phyloP scores from a whole-genome alignment of 2,797 vertebrate species.

The Hylomyscus alleni region DNA sequence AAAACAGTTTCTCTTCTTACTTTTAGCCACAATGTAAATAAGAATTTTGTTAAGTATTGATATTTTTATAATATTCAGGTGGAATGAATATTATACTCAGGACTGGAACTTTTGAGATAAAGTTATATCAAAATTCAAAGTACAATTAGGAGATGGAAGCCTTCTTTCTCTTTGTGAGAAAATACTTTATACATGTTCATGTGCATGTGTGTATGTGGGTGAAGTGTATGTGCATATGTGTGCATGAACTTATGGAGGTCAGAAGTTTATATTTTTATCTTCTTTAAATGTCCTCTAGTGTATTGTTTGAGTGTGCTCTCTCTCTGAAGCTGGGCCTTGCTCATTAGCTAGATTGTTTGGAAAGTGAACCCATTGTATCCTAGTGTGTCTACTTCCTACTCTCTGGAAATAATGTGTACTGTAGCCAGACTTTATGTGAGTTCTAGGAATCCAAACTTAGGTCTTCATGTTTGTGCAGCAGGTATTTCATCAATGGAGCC shows the following conservation, averaged over 20 bases:
- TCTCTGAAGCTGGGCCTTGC: not conserved
- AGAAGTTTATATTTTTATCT: not conserved
- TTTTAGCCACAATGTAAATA: not conserved
- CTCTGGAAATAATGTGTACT: not conserved
- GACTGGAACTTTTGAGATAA: not conserved
- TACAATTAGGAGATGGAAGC: not conserved
- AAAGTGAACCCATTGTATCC: not conserved
- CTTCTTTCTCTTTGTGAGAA: not conserved
- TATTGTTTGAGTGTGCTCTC: not conserved
- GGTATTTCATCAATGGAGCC: not conserved
- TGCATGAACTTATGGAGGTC: not conserved
- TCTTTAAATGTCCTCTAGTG: not conserved
- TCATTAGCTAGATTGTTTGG: not conserved
- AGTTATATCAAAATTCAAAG: conserved; percentile 1
- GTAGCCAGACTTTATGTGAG: not conserved
- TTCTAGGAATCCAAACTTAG: not conserved
- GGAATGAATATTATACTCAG: not conserved
- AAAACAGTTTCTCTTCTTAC: not conserved
- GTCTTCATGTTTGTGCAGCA: not conserved
- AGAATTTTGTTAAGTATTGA: not conserved
- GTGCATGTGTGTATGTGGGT: not conserved
- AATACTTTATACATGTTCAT: not conserved
- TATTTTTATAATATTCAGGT: not conserved
- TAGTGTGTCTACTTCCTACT: not conserved
- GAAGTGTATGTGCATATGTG: not conserved